Evolutionary conservation across 2,888 invertebrate species (phyloP).

Genomic region (Xestia xanthographa): DNA sequence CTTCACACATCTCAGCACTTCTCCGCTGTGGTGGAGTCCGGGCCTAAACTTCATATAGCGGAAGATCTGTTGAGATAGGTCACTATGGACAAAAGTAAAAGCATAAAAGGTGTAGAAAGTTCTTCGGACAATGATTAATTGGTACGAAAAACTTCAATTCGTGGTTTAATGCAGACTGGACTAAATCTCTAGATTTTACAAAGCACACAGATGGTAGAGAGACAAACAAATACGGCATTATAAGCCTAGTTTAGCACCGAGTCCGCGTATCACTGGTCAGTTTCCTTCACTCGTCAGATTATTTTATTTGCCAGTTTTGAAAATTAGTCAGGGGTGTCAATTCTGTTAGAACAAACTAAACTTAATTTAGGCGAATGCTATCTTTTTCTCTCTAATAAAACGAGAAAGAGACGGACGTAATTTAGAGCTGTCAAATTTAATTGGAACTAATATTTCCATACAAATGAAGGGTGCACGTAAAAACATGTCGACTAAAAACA

Average conservation of each 20-base stretch:
- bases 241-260: neutral
- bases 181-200: no score
- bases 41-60: neutral
- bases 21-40: neutral
- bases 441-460: no score
- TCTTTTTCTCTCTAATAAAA: no score
- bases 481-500: no score
- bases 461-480: no score
- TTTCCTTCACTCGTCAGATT: neutral
- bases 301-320: neutral
- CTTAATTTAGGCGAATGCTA: no score
- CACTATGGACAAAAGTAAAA: neutral
- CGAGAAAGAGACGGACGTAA: no score
- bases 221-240: neutral
- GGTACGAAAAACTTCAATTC: neutral
- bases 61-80: neutral
- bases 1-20: neutral
- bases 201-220: no score
- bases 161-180: no score
- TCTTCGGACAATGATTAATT: neutral
- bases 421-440: no score
- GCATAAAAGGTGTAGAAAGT: neutral
- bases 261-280: neutral
- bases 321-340: no score
- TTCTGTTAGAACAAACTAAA: no score